Conservation (phyloP, 2,113 vertebrate species). For the Chlamydotis undulata region DNA sequence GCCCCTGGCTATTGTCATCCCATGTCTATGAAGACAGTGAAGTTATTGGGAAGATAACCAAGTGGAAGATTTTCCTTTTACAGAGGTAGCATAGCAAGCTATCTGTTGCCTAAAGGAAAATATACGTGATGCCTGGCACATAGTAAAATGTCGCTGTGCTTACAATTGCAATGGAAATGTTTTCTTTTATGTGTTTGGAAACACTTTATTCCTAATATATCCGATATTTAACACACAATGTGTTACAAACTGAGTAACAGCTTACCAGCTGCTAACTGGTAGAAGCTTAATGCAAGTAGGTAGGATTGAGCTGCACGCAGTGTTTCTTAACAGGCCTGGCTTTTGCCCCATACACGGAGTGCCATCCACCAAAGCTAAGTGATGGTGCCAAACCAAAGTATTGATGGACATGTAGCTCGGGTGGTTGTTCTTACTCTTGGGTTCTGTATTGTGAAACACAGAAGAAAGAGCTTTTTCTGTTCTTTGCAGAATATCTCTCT, state of each 20-base stretch:
- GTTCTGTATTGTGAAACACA: neutral
- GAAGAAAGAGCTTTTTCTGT: neutral
- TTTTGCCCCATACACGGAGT: neutral
- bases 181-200: neutral
- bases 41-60: neutral
- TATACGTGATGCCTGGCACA: neutral
- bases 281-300: neutral
- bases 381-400: neutral
- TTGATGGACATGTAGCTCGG: neutral
- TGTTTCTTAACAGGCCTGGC: neutral
- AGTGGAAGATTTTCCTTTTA: neutral
- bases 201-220: neutral
- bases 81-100: accelerated
- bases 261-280: neutral
- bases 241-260: neutral
- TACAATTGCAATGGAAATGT: neutral
- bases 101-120: neutral
- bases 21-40: neutral
- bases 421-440: neutral
- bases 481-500: neutral
- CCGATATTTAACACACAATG: neutral
- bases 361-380: too few relatives aligned
- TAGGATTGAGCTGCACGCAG: neutral
- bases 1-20: neutral
- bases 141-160: neutral